Evolutionary conservation across 2,797 vertebrate genomes (phyloP).

Genomic region (Pelochelys cantorii): DNA sequence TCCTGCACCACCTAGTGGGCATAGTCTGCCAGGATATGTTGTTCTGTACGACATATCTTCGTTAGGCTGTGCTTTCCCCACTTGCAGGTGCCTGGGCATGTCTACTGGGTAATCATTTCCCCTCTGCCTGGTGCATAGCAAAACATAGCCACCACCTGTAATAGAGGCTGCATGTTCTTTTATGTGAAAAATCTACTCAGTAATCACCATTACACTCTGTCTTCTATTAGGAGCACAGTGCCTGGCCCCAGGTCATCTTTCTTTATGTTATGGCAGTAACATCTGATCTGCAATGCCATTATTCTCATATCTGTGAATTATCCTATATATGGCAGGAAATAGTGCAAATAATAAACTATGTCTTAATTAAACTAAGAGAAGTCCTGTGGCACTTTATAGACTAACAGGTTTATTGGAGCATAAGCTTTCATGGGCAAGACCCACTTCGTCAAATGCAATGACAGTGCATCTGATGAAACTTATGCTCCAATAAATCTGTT

Average conservation of each 20-base stretch:
- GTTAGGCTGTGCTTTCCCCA: not conserved
- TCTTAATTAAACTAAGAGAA: not conserved
- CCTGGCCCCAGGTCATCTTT: not conserved
- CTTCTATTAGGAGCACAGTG: not conserved
- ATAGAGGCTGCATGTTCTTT: not conserved
- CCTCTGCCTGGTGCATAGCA: not conserved
- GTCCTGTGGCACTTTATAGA: too few relatives aligned
- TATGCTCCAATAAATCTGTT: too few relatives aligned
- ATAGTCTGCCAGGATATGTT: not conserved
- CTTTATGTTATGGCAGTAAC: not conserved
- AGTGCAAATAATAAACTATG: not conserved
- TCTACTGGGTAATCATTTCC: not conserved
- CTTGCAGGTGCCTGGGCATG: not conserved
- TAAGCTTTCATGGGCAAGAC: too few relatives aligned
- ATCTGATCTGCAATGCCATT: fast-evolving
- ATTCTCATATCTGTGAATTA: not conserved
- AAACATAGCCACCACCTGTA: fast-evolving
- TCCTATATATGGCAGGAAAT: not conserved
- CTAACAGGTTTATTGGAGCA: too few relatives aligned
- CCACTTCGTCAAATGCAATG: too few relatives aligned
- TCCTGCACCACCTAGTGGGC: not conserved
- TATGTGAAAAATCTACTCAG: not conserved
- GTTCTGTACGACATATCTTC: not conserved
- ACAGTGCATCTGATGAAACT: too few relatives aligned
- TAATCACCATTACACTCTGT: not conserved